Conservation (phyloP, 2,888 invertebrate genomes). For the Microdon myrmicae region DNA sequence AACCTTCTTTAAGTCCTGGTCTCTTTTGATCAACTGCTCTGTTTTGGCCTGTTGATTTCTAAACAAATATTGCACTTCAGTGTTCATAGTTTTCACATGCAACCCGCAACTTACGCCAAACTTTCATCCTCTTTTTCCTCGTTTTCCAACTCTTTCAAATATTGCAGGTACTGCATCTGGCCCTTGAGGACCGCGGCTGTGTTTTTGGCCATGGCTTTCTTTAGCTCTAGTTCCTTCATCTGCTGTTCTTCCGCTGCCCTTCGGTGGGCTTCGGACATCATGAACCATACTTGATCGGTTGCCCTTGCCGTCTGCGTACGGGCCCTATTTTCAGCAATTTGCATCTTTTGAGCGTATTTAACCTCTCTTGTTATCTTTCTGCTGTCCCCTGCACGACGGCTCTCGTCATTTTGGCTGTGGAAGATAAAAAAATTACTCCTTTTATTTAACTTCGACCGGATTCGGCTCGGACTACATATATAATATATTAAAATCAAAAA, state of each 20-base stretch:
- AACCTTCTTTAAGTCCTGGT: too few relatives aligned
- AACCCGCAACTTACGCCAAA: constrained; percentile 14
- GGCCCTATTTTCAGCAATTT: constrained; percentile 36
- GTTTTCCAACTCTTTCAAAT: constrained; percentile 27
- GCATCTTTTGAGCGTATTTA: constrained; percentile 19
- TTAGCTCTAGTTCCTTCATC: constrained; percentile 27
- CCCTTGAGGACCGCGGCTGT: constrained; percentile 4
- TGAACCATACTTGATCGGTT: constrained; percentile 39
- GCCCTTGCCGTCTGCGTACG: constrained; percentile 36
- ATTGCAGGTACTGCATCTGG: constrained; percentile 19
- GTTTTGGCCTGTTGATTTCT: too few relatives aligned
- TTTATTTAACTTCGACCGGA: too few relatives aligned
- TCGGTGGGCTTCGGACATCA: constrained; percentile 21
- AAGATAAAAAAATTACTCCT: too few relatives aligned
- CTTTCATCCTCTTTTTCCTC: constrained; percentile 26
- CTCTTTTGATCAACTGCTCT: too few relatives aligned
- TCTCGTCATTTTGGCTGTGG: constrained; percentile 30
- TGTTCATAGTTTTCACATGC: too few relatives aligned
- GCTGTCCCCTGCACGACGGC: constrained; percentile 38
- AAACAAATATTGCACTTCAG: too few relatives aligned
- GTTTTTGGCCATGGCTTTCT: constrained; percentile 20
- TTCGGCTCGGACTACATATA: too few relatives aligned
- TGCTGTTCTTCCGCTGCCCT: constrained; percentile 33
- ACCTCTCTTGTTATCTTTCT: constrained; percentile 31
- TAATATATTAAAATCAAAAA: too few relatives aligned